Evolutionary conservation across 2,888 invertebrate genomes (phyloP).

Genomic region (Cheilosia impressa): DNA sequence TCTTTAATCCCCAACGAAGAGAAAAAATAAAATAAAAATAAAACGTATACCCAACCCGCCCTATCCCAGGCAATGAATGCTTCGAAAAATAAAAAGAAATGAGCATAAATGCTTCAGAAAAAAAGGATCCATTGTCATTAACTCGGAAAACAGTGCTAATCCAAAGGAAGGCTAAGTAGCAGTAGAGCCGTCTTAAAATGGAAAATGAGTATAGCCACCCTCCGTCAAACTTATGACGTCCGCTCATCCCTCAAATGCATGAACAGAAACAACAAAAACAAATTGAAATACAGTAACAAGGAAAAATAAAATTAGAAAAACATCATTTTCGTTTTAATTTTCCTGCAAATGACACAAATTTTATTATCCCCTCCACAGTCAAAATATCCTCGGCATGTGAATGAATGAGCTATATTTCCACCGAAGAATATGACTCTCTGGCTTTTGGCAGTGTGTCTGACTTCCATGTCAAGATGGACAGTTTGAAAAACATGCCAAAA

Average conservation of each 20-base stretch:
- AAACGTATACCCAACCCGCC: conserved; percentile 31
- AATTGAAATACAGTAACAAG: conserved; percentile 41
- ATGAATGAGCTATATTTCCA: conserved; percentile 4
- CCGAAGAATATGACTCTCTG: not conserved
- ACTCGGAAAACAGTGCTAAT: conserved; percentile 69
- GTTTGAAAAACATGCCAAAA: conserved; percentile 19
- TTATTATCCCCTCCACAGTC: conserved; percentile 44
- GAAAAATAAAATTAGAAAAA: conserved; percentile 58
- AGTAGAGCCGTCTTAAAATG: conserved; percentile 41
- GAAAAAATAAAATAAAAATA: conserved; percentile 35
- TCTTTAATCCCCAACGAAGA: conserved; percentile 64
- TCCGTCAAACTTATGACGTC: conserved; percentile 68
- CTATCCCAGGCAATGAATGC: conserved; percentile 35
- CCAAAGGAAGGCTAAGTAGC: conserved; percentile 59
- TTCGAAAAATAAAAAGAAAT: conserved; percentile 41
- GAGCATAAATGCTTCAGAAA: conserved; percentile 51
- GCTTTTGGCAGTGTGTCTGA: conserved; percentile 34
- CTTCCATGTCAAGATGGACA: conserved; percentile 26
- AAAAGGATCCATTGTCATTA: conserved; percentile 72
- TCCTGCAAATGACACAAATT: conserved; percentile 72
- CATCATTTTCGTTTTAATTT: conserved; percentile 74
- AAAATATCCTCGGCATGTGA: conserved; percentile 33
- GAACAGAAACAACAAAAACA: conserved; percentile 20
- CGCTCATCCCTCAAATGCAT: conserved; percentile 42
- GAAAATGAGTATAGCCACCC: conserved; percentile 62